Base-by-base conservation (phyloP, 2,888 invertebrate species). In the Alcis repandata region DNA sequence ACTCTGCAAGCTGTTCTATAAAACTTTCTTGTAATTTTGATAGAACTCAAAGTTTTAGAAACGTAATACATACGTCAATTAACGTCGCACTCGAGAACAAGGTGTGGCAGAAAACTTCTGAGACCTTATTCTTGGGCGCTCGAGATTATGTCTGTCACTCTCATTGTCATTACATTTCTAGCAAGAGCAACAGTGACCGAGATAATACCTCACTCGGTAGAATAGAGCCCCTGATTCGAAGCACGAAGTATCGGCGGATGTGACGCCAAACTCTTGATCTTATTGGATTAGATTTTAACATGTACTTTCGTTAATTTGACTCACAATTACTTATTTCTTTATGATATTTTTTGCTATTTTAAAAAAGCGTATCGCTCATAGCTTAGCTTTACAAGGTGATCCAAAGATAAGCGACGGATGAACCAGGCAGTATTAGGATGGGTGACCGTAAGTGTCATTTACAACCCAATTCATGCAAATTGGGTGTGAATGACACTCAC, bases 41-140 rank as follows among this genome's bases (percentile, higher is more conserved):
- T 36, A 38, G 20, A 19, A 13, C 19, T 51, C 2, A 13, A n/a
- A 51, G 36, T 51, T 20, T 20, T 13, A 19, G 17, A 20, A 51
- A 51, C 6, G 43, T 7, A 45, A 32, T 33, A 33, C 38, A 38
- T 10, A 52, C 38, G 58, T 58, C 52, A 63, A 58, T 63, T 63
- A 63, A 63, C 40, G 38, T 38, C 33, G 15, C 10, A 33, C n/a
- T 46, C 17, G 2, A 20, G 32, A 53, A 58, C 1, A 54, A 43
- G 41, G 40, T 52, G 38, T n/a, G 19, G 54, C 43, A 7, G 40
- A 54, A 43, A 54, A 54, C 32, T 54, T 54, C 15, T 53, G n/a
- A n/a, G n/a, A n/a, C n/a, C n/a, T n/a, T n/a, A n/a, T n/a, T n/a
- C n/a, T n/a, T n/a, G n/a, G n/a, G n/a, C n/a, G n/a, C n/a, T n/a